Evolutionary conservation across 2,888 invertebrate genomes (phyloP).

Genomic region (Glaucopsyche alexis): DNA sequence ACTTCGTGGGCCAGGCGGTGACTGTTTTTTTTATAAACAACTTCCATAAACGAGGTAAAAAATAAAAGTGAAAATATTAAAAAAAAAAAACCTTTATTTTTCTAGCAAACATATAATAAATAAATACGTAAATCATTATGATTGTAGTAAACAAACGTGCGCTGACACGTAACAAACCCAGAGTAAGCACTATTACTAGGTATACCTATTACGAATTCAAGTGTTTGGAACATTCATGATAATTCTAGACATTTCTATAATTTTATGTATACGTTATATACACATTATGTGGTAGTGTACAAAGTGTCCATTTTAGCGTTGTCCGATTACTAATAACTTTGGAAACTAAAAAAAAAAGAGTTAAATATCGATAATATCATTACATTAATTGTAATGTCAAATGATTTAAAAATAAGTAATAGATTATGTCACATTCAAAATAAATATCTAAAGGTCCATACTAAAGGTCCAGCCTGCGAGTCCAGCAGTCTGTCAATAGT

Average conservation of each 20-base stretch:
- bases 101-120: constrained; percentile 29
- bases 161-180: not conserved
- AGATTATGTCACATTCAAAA: no score
- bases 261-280: constrained; percentile 9
- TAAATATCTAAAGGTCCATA: no score
- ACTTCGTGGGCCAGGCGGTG: not conserved
- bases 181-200: not conserved
- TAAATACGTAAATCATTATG: constrained; percentile 26
- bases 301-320: not conserved
- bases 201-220: not conserved
- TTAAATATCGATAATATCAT: no score
- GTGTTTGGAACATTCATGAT: not conserved
- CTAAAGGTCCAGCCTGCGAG: no score
- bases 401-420: no score
- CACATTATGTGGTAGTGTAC: not conserved
- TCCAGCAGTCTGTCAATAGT: no score
- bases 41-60: no score
- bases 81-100: constrained; percentile 18
- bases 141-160: constrained; percentile 12
- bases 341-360: not conserved
- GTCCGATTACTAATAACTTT: not conserved
- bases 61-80: not conserved
- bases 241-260: constrained; percentile 1
- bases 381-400: no score
- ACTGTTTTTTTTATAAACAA: not conserved